Conservation (phyloP, 2,797 vertebrate species). For the Neomorphus geoffroyi region DNA sequence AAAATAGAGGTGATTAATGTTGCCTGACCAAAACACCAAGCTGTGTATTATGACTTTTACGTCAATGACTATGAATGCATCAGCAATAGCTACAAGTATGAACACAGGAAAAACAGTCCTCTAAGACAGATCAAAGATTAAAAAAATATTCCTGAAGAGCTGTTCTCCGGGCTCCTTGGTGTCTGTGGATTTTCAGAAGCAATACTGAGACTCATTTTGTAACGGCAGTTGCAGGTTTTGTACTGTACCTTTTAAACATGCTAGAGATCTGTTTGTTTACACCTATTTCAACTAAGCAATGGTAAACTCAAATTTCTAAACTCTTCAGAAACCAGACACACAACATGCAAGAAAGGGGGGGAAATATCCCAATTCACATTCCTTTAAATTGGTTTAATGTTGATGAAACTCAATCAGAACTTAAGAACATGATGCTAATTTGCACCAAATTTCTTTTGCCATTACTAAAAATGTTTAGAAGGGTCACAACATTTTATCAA, state of each 20-base stretch:
- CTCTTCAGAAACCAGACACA: not conserved
- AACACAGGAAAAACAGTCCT: not conserved
- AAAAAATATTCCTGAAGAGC: not conserved
- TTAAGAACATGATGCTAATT: not conserved
- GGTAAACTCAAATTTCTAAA: not conserved
- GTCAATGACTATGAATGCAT: not conserved
- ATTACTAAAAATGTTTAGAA: not conserved
- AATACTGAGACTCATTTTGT: not conserved
- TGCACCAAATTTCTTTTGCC: not conserved
- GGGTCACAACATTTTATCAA: not conserved
- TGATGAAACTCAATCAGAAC: not conserved
- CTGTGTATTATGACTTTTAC: not conserved
- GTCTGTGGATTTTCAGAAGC: not conserved
- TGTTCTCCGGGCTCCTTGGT: not conserved
- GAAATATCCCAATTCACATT: not conserved
- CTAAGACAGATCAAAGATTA: not conserved
- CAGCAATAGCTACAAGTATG: not conserved
- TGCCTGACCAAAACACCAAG: not conserved
- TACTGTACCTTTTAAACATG: not conserved
- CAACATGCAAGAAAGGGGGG: no score
- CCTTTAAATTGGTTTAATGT: not conserved
- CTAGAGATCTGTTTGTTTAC: not conserved
- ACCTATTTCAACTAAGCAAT: not conserved
- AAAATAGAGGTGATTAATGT: not conserved
- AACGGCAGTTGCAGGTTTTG: not conserved